Base-by-base conservation (phyloP, 1,140 invertebrate genomes). In the Leptestheria dahalacensis region DNA sequence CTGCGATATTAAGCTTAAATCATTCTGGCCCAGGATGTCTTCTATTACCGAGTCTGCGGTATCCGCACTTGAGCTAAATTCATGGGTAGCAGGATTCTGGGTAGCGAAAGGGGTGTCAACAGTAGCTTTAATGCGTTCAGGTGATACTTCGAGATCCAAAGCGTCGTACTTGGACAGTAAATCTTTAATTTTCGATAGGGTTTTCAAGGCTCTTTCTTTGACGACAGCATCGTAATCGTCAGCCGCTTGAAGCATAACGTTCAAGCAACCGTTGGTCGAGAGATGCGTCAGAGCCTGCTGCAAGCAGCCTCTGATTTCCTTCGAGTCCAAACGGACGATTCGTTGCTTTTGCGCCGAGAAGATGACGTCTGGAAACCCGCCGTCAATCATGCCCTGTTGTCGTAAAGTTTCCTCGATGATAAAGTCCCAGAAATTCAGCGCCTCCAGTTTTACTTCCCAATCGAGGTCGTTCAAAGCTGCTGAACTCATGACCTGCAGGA, bases 301-400 rank as follows among this genome's bases (percentile, higher is more conserved):
- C 20, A 60, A 33, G 10, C 58, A 20, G 25, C 25, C 18, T 20
- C 51, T 26, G 15, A 60, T 60, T 46, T 60, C 58, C 25, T 52
- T 51, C 0, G 48, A 24, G 33, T 60, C 58, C 58, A 60, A 24
- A 48, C 51, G 49, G n/a, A 60, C 79, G 15, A 88, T 87, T 73
- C 87, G 87, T 57, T 79, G 76, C 0, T 82, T 74, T 66, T 85
- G 81, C 68, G 81, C 85, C 1, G 84, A 86, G 66, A 88, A 88
- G 9, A 83, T 86, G 0, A 86, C 79, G 0, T 77, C 78, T 0
- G 85, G 85, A 70, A 88, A 88, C 0, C 73, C 74, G 0, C 82
- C 82, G 66, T 88, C 84, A 1, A 88, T 46, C 82, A 88, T 85
- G 26, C 85, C 85, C 71, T 87, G 83, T 66, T 85, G 77, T 0